A percentile compares a stretch with the other conserved stretches of the same genome.
phyloP scores from a whole-genome alignment of 2,797 vertebrate species.

The Enteromius argenteus region DNA sequence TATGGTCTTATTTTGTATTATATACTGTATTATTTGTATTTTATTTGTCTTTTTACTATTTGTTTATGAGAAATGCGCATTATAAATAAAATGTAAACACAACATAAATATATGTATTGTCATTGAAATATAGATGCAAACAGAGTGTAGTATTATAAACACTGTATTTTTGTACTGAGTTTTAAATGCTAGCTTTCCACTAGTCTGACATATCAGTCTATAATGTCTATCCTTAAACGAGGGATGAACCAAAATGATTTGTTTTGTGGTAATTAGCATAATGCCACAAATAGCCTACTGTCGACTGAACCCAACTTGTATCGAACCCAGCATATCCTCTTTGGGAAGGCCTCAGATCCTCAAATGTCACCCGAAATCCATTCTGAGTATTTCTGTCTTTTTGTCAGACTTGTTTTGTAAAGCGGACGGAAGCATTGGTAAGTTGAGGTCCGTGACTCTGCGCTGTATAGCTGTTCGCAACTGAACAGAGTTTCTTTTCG shows the following conservation, averaged over 20 bases:
- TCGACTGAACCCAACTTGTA: not conserved
- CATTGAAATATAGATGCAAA: not conserved
- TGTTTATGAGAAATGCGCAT: not conserved
- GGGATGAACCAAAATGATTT: not conserved
- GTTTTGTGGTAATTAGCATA: not conserved
- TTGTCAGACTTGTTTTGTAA: conserved; percentile 75
- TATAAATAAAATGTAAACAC: no score
- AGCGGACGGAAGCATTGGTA: conserved; percentile 79
- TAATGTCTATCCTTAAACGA: not conserved
- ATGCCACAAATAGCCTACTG: not conserved
- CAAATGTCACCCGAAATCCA: conserved; percentile 76
- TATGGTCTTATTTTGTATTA: not conserved
- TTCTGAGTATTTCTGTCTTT: conserved; percentile 76
- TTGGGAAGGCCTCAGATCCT: not conserved
- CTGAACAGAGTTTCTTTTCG: conserved; percentile 80
- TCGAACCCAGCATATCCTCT: not conserved
- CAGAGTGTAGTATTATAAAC: not conserved
- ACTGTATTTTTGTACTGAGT: not conserved
- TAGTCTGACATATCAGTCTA: not conserved
- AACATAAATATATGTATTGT: not conserved
- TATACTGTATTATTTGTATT: not conserved
- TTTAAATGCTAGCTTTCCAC: not conserved
- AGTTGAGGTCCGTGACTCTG: conserved; percentile 75
- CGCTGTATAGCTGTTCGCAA: conserved; percentile 72
- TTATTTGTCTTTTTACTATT: not conserved